Evolutionary conservation across 2,888 invertebrate genomes (phyloP).

Genomic region (Aricia artaxerxes): DNA sequence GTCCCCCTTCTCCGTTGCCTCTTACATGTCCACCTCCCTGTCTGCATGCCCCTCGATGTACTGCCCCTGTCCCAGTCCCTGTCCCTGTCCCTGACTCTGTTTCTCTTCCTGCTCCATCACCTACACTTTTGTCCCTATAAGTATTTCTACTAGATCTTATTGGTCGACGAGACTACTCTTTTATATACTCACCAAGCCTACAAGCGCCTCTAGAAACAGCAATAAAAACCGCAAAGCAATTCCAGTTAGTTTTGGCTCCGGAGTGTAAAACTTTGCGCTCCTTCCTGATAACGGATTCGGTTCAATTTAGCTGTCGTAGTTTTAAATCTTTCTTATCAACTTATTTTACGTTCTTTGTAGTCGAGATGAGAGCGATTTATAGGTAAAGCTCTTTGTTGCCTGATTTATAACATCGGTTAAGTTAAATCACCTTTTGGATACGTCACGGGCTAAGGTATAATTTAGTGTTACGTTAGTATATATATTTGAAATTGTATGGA

Average conservation of each 20-base stretch:
- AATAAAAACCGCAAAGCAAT: background rate
- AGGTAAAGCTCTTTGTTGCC: background rate
- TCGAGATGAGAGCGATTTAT: slow-evolving; percentile 22
- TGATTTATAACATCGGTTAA: slow-evolving; percentile 6
- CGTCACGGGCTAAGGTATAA: background rate
- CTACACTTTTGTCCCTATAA: too few species aligned
- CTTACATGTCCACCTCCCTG: too few species aligned
- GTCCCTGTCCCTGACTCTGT: background rate
- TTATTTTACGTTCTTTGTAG: slow-evolving; percentile 18
- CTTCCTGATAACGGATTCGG: background rate
- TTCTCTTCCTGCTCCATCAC: background rate
- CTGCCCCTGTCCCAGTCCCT: too few species aligned
- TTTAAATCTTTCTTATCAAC: slow-evolving; percentile 26
- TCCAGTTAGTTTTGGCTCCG: background rate
- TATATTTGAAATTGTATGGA: too few species aligned
- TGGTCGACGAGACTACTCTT: background rate
- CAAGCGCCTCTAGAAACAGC: background rate
- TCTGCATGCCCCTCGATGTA: too few species aligned
- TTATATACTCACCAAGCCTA: background rate
- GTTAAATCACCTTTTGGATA: background rate
- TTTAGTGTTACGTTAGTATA: too few species aligned
- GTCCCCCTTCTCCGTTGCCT: background rate
- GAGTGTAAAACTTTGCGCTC: background rate
- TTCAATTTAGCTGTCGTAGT: slow-evolving; percentile 12
- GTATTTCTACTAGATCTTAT: too few species aligned